A percentile compares a stretch with the other conserved stretches of the same genome.
phyloP scores from a whole-genome alignment of 2,113 vertebrate species.

The Anser cygnoides region DNA sequence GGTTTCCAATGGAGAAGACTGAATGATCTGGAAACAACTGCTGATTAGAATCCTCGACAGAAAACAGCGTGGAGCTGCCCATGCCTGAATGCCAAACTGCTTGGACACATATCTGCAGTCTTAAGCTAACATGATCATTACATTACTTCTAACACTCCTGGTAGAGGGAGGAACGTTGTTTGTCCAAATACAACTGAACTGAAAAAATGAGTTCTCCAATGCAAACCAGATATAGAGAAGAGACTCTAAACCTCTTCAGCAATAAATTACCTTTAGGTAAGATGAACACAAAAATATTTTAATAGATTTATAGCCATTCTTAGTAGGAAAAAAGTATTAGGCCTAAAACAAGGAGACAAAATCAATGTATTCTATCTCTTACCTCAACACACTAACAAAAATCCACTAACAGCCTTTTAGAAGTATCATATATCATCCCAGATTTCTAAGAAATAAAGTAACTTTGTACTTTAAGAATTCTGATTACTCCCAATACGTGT shows the following conservation, averaged over 20 bases:
- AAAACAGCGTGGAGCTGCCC: not conserved
- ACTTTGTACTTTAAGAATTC: not conserved
- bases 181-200: not conserved
- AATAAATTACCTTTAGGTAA: not conserved
- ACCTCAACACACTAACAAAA: not conserved
- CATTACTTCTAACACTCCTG: not conserved
- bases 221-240: not conserved
- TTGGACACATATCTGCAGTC: not conserved
- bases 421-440: not conserved
- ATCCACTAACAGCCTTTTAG: not conserved
- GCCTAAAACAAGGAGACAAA: not conserved
- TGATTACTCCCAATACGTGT: not conserved
- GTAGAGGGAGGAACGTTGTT: not conserved
- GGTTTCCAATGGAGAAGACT: accelerated
- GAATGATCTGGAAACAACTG: not conserved
- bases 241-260: not conserved
- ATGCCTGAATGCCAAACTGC: not conserved
- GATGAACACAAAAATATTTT: not conserved
- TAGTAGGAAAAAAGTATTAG: not conserved
- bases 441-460: not conserved
- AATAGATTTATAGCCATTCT: not conserved
- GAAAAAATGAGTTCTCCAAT: not conserved
- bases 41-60: no score
- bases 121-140: accelerated
- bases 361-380: not conserved